phyloP scores from a whole-genome alignment of 2,888 invertebrate genomes.

The Latrodectus elegans region DNA sequence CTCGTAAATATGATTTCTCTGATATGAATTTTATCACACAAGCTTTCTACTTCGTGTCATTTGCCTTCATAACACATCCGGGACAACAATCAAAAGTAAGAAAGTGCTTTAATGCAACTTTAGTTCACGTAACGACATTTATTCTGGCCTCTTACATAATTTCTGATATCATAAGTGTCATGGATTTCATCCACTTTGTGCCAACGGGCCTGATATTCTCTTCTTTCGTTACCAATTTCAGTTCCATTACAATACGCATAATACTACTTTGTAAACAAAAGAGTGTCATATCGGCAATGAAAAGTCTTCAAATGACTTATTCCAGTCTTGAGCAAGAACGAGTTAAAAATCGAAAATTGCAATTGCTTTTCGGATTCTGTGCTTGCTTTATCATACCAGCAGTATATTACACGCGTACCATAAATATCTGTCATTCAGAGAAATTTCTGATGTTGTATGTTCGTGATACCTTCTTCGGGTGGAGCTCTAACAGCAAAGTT shows the following conservation, averaged over 20 bases:
- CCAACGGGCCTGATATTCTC: conserved; percentile 42
- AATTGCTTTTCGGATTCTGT: conserved; percentile 11
- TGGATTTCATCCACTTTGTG: neutral
- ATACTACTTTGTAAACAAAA: conserved; percentile 25
- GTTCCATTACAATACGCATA: conserved; percentile 20
- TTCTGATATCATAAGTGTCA: conserved; percentile 1
- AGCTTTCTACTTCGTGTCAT: conserved; percentile 9
- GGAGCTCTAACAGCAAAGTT: conserved; percentile 20
- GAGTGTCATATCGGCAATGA: conserved; percentile 12
- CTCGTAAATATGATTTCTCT: neutral
- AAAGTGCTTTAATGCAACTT: neutral
- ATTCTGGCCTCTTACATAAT: conserved; percentile 1
- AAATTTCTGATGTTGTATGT: conserved; percentile 10
- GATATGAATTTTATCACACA: conserved; percentile 25
- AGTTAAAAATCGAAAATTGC: neutral
- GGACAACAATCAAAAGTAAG: neutral
- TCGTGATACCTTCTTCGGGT: conserved; percentile 36
- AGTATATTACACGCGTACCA: neutral
- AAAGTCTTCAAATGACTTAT: conserved; percentile 10
- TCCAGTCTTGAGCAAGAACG: neutral
- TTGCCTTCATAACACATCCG: neutral
- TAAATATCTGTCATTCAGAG: conserved; percentile 7
- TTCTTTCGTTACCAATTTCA: conserved; percentile 20
- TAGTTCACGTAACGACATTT: neutral
- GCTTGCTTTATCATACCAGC: conserved; percentile 21